phyloP scores from a whole-genome alignment of 2,113 vertebrate species.

The Pelecanoides urinatrix region DNA sequence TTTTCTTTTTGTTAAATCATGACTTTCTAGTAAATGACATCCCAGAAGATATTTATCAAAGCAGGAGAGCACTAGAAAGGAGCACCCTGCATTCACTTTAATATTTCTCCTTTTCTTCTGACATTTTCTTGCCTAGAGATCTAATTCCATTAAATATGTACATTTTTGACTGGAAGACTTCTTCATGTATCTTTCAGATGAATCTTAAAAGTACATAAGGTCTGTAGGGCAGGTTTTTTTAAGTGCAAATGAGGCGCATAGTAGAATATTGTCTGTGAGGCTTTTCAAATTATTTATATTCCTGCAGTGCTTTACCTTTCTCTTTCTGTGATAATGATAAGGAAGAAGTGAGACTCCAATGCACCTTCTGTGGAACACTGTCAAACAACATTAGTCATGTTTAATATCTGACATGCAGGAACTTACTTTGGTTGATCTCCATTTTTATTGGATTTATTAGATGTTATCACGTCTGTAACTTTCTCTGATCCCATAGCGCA shows the following conservation, averaged over 20 bases:
- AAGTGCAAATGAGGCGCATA: slow-evolving; percentile 83
- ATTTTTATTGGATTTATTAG: slow-evolving; percentile 69
- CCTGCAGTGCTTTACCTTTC: slow-evolving; percentile 74
- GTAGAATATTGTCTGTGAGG: slow-evolving; percentile 77
- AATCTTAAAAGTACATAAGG: slow-evolving; percentile 84
- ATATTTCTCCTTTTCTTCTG: slow-evolving; percentile 79
- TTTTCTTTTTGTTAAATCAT: slow-evolving; percentile 78
- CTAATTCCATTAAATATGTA: slow-evolving; percentile 87
- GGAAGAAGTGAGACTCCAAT: slow-evolving; percentile 58
- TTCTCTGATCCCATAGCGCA: slow-evolving; percentile 2
- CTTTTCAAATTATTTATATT: slow-evolving; percentile 84
- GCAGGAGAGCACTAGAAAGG: slow-evolving; percentile 71
- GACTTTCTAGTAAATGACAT: slow-evolving; percentile 81
- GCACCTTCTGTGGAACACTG: slow-evolving; percentile 47
- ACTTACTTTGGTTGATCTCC: slow-evolving; percentile 63
- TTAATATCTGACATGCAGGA: slow-evolving; percentile 63
- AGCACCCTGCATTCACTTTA: slow-evolving; percentile 75
- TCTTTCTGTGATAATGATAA: slow-evolving; percentile 71
- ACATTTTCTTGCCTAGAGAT: slow-evolving; percentile 82
- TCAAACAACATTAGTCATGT: slow-evolving; percentile 68
- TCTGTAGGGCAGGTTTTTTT: slow-evolving; percentile 81
- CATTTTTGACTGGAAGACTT: slow-evolving; percentile 78
- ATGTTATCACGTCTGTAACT: slow-evolving; percentile 25
- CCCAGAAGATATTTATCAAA: slow-evolving; percentile 86
- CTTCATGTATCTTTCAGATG: slow-evolving; percentile 84